Evolutionary conservation across 2,113 vertebrate species (phyloP), one percentile per base, ranked within the genome.

Genomic region (Sorex araneus): DNA sequence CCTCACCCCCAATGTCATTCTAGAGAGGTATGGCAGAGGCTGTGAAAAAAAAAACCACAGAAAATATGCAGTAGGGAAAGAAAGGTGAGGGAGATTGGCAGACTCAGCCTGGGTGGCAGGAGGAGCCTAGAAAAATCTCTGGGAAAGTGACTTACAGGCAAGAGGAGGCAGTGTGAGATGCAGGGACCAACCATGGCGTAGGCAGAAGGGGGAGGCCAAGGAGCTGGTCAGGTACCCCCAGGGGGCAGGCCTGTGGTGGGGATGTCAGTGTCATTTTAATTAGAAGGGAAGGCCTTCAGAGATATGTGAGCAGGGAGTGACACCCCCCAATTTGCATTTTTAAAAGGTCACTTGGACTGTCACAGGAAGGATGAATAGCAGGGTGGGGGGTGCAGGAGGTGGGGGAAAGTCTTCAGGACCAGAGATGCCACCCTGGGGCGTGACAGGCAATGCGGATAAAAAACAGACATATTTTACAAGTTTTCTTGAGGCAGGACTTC

Each of bases 271-370:
- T 67, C 30, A 15, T 69, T 77, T 88, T 87, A n/a, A 60, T 43
- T 73, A 63, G 50, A n/a, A 30, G 57, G 8, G 78, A 36, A 79
- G 71, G 84, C 45, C 4, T 0, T n/a, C 60, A 10, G 15, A 54
- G 66, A 60, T 69, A 34, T 57, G 50, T 28, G 27, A 92, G 70
- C 70, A 28, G 66, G 50, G 30, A 79, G 25, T 75, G 60, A 60
- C n/a, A 87, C 84, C 73, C 80, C 75, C 18, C 63, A 76, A 92
- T 96, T 91, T 94, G 76, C 84, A 92, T 89, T 92, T 86, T 86
- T 86, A 64, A 86, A 92, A 96, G 91, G 94, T 85, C 90, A 54
- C 57, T 81, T 60, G 47, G 87, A 47, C 66, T 75, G 64, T 90
- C 71, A 45, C 43, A 0, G 16, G 76, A 66, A 74, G 64, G 85